A percentile compares a stretch with the other conserved stretches of the same genome.
Conservation (phyloP, 2,888 invertebrate genomes). For the Oeneis ivallda region DNA sequence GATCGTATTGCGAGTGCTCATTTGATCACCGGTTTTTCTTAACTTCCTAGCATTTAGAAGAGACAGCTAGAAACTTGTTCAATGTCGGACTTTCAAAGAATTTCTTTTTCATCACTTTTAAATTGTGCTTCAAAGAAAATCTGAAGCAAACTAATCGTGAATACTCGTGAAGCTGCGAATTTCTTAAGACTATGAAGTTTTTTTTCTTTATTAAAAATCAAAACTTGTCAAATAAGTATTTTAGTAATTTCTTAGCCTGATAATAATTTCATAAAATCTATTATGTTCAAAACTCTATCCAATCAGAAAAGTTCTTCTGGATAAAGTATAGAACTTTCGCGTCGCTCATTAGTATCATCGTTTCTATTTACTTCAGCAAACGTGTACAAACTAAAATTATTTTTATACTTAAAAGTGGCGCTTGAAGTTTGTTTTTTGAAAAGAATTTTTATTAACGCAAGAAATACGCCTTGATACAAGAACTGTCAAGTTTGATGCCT, state of each 20-base stretch:
- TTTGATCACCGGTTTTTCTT: conserved; percentile 1
- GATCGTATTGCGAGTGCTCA: not conserved
- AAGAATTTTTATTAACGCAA: too few species aligned
- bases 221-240: not conserved
- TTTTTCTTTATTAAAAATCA: not conserved
- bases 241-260: not conserved
- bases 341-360: too few species aligned
- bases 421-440: too few species aligned
- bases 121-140: conserved; percentile 33
- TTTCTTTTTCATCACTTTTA: conserved; percentile 30
- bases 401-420: too few species aligned
- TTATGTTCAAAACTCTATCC: not conserved
- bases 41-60: conserved; percentile 24
- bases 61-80: conserved; percentile 27
- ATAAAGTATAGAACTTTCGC: too few species aligned
- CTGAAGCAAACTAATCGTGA: conserved; percentile 29
- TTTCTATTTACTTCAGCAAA: too few species aligned
- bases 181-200: conserved; percentile 21
- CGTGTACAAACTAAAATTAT: too few species aligned
- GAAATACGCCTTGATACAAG: not conserved
- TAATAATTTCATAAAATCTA: not conserved
- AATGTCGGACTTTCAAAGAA: conserved; percentile 24
- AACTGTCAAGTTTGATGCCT: not conserved
- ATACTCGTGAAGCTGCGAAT: conserved; percentile 27
- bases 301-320: not conserved